Percentiles rank a stretch among this genome's conserved stretches.
Evolutionary conservation across 2,113 vertebrate species (phyloP).

Genomic region (Notothenia coriiceps): DNA sequence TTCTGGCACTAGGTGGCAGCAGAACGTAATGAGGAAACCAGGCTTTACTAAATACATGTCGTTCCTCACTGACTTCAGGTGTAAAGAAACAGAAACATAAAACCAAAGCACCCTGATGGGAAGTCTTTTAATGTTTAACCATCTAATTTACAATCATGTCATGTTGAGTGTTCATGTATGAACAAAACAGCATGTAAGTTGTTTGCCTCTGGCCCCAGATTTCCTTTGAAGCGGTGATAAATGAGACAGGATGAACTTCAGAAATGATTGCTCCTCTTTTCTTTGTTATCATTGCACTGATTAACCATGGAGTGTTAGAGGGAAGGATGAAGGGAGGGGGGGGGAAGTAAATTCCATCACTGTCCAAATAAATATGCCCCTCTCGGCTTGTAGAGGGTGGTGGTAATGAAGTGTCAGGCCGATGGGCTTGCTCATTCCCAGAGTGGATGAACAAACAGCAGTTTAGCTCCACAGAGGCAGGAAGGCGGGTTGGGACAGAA

Average conservation of each 20-base stretch:
- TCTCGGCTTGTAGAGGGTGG: not conserved
- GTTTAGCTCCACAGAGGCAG: not conserved
- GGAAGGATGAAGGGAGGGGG: not conserved
- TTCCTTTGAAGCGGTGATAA: conserved; percentile 30
- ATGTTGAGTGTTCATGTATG: not conserved
- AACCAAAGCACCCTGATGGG: not conserved
- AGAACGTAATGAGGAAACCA: conserved; percentile 37
- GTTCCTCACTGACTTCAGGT: not conserved
- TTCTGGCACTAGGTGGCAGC: conserved; percentile 76
- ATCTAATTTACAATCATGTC: not conserved
- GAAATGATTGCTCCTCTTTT: conserved; percentile 11
- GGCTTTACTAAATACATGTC: not conserved
- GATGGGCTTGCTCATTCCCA: conserved; percentile 7
- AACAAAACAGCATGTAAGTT: not conserved
- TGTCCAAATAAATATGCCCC: conserved; percentile 55
- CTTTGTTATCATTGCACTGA: conserved; percentile 42
- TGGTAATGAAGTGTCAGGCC: conserved; percentile 25
- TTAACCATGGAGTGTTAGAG: conserved; percentile 35
- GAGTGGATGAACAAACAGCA: conserved; percentile 11
- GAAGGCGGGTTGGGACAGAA: conserved; percentile 6
- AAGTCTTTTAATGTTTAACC: not conserved
- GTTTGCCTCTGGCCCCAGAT: not conserved
- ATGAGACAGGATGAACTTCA: conserved; percentile 27
- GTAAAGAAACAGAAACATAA: not conserved
- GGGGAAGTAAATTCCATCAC: conserved; percentile 34